Conservation (phyloP, 2,888 invertebrate species). For the Cephus sareptanus region DNA sequence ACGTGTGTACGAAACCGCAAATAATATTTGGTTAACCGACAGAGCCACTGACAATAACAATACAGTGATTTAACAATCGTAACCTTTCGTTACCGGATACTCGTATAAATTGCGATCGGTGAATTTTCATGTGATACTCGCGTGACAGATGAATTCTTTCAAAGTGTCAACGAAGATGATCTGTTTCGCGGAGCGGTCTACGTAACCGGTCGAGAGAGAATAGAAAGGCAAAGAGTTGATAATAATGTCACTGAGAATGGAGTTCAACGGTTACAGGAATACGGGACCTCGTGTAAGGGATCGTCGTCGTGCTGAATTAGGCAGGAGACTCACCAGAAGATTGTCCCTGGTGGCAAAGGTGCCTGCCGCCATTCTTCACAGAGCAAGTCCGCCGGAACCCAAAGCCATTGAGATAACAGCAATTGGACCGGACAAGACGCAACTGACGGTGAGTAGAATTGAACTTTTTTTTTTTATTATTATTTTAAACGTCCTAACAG, state of each 20-base stretch:
- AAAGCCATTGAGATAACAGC: slow-evolving; percentile 73
- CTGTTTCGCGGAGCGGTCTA: neutral
- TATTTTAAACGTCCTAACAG: neutral
- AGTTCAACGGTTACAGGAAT: slow-evolving; percentile 56
- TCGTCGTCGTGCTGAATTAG: slow-evolving; percentile 68
- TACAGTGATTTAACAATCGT: neutral
- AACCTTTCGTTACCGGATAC: neutral
- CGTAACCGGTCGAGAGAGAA: neutral
- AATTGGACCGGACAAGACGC: slow-evolving; percentile 75
- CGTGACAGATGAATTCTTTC: neutral
- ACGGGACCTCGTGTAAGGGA: slow-evolving; percentile 55
- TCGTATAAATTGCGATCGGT: neutral
- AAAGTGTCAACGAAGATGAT: neutral
- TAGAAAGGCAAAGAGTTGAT: neutral
- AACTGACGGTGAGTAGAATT: slow-evolving; percentile 70
- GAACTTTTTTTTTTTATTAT: no score
- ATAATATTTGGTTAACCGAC: neutral
- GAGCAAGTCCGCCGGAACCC: slow-evolving; percentile 61
- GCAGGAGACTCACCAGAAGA: slow-evolving; percentile 72
- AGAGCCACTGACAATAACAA: neutral
- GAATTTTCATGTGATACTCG: neutral
- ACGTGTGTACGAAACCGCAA: neutral
- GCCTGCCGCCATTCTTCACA: slow-evolving; percentile 71
- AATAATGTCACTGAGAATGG: slow-evolving; percentile 49
- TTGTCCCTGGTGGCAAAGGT: slow-evolving; percentile 72